These are phyloP conservation scores for Amblyjoppa fuscipennis DNA, from an alignment of 2,888 invertebrate species.

Conservation along the genomic window DNA sequence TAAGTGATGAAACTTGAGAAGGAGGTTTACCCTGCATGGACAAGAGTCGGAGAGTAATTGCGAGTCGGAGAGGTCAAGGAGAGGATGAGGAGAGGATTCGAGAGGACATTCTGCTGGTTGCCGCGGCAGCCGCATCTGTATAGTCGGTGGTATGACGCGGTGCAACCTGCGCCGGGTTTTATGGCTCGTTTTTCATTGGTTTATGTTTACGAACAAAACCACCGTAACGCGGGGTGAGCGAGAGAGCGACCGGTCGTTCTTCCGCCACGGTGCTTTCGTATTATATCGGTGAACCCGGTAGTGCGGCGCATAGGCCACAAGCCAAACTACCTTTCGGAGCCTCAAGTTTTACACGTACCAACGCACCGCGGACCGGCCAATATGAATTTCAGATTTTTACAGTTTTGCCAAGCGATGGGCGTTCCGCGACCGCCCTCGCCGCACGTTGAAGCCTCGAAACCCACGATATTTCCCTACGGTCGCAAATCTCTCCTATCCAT, in stretches of 20 bases:
- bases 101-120: slow-evolving; percentile 20
- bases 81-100: slow-evolving; percentile 6
- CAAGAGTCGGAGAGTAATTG: not conserved
- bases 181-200: slow-evolving; percentile 64
- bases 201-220: slow-evolving; percentile 61
- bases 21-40: not conserved
- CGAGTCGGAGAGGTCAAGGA: not conserved
- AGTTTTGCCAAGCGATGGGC: not conserved
- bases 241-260: slow-evolving; percentile 4
- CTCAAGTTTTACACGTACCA: slow-evolving; percentile 60
- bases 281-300: slow-evolving; percentile 26
- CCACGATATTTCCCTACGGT: slow-evolving; percentile 9
- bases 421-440: not conserved
- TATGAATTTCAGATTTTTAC: slow-evolving; percentile 69
- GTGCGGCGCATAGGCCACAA: not conserved
- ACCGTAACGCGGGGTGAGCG: slow-evolving; percentile 10
- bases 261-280: slow-evolving; percentile 15
- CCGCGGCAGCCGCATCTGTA: slow-evolving; percentile 11
- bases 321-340: slow-evolving; percentile 42
- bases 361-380: slow-evolving; percentile 19
- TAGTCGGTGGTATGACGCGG: slow-evolving; percentile 21
- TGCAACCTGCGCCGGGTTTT: slow-evolving; percentile 52
- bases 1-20: not conserved
- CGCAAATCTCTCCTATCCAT: slow-evolving; percentile 9
- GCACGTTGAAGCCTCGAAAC: not conserved